Base-by-base conservation (phyloP, 2,888 invertebrate species). In the Cephus runcator region DNA sequence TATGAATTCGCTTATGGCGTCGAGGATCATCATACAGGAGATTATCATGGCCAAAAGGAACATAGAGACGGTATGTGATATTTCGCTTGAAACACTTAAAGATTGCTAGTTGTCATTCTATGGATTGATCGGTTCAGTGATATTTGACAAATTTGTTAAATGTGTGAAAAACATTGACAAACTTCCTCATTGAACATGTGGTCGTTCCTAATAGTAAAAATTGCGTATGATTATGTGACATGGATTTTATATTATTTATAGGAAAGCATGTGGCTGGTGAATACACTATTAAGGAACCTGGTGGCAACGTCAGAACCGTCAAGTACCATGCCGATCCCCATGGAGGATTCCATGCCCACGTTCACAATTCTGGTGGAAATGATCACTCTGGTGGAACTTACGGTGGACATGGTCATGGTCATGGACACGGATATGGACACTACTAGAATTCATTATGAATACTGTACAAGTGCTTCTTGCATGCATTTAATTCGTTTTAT, bases 201-300 rank as follows among this genome's bases (percentile, higher is more conserved):
- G 23, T 56, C 56, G 2, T 56, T 23, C 56, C 56, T 56, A 2
- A 56, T 2, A 56, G 9, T 23, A 23, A 23, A 23, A 9, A 0
- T 56, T 23, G 56, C 2, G 23, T 56, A 56, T 15, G 23, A 23
- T 9, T 56, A 56, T 56, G 9, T 56, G 9, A 56, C 23, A 23
- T 23, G 56, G 56, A 56, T 56, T 23, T 6, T 56, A 56, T 56
- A 31, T 71, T 33, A 33, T 71, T 71, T 73, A 36, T 79, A 90
- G 90, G 89, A 15, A 87, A 90, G 79, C 86, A 88, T 34, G 90
- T 92, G 15, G 85, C 87, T 35, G 92, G 92, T 12, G 91, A 92
- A 76, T 92, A 92, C 83, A 89, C 88, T 12, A 84, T 92, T 31
- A 88, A 91, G 73, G 92, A 92, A 79, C 91, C 92, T 11, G 92